Evolutionary conservation across 2,113 vertebrate genomes (phyloP), one percentile per base, ranked within the genome.

Genomic region (Dissostichus mawsoni): DNA sequence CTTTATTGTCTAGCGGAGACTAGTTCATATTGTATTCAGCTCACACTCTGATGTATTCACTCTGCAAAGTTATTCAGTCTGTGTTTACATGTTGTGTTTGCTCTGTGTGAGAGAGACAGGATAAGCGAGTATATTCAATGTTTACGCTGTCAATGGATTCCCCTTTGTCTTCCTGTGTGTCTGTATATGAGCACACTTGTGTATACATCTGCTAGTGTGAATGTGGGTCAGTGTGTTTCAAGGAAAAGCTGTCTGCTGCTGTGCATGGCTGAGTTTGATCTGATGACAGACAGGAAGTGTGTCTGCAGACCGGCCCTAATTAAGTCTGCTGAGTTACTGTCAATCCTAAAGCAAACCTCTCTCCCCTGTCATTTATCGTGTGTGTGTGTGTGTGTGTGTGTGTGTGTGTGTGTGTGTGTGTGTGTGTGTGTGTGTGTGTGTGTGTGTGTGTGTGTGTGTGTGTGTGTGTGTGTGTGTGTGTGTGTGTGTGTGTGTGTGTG

Each of bases 281-380:
- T 44, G 69, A 73, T 44, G 69, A 80, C 76, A 62, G 74, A 76
- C 65, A 78, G 63, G 48, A 62, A 45, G 61, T 63, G 64, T 67
- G 72, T 85, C 83, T 58, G 72, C 66, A 69, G 68, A 83, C 69
- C 20, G 71, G 7, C 20, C 11, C 51, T 76, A 74, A 81, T 89
- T 76, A 77, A 80, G 59, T 78, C 76, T 69, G 10, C 41, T 45
- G 44, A 52, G 36, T 65, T 65, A 17, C 66, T 66, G 66, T 57
- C 55, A 47, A 59, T 82, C 78, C 80, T 61, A 1, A 71, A 74
- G 81, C 45, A 53, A 2, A 11, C 52, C 14, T 56, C 57, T 59
- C 61, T 78, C 71, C 9, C 44, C 56, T 47, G 59, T 83, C 80
- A 69, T 25, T 25, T 25, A 25, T n/a, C n/a, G n/a, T n/a, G n/a